These are phyloP conservation scores for Dysmachus trigonus DNA, from an alignment of 2,888 invertebrate species.

Conservation along the genomic window DNA sequence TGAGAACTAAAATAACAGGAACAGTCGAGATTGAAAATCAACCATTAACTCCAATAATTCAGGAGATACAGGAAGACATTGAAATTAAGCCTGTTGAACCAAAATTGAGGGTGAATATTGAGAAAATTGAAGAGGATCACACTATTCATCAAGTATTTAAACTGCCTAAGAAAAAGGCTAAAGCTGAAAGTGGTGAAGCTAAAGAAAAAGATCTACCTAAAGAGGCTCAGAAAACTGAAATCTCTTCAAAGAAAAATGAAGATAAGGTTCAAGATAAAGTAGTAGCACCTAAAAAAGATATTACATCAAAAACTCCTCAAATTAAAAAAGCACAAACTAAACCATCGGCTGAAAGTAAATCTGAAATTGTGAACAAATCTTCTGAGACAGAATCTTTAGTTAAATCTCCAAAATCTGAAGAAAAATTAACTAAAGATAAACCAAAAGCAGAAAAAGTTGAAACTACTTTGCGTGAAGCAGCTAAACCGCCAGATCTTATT, in stretches of 20 bases:
- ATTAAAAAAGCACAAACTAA: not conserved
- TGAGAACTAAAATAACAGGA: slow-evolving; percentile 61
- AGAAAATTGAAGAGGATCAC: slow-evolving; percentile 62
- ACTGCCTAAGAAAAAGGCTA: slow-evolving; percentile 59
- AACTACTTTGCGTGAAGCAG: not conserved
- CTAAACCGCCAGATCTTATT: not conserved
- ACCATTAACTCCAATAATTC: slow-evolving; percentile 49
- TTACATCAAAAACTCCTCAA: not conserved
- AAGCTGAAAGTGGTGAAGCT: slow-evolving; percentile 25
- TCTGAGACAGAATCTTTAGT: not conserved
- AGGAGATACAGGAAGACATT: slow-evolving; percentile 50
- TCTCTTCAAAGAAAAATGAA: not conserved
- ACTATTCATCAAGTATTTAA: slow-evolving; percentile 60
- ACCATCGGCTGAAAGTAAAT: not conserved
- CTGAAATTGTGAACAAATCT: not conserved
- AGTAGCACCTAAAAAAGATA: not conserved
- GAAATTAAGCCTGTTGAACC: slow-evolving; percentile 48
- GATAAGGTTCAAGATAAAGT: not conserved
- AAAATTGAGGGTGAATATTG: slow-evolving; percentile 62
- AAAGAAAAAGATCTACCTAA: not conserved
- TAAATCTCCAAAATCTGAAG: not conserved
- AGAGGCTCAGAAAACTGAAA: not conserved
- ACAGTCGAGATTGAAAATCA: slow-evolving; percentile 60
- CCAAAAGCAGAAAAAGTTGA: not conserved
- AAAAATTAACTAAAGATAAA: not conserved